phyloP scores from a whole-genome alignment of 2,888 invertebrate genomes.

The Saturnia pavonia region DNA sequence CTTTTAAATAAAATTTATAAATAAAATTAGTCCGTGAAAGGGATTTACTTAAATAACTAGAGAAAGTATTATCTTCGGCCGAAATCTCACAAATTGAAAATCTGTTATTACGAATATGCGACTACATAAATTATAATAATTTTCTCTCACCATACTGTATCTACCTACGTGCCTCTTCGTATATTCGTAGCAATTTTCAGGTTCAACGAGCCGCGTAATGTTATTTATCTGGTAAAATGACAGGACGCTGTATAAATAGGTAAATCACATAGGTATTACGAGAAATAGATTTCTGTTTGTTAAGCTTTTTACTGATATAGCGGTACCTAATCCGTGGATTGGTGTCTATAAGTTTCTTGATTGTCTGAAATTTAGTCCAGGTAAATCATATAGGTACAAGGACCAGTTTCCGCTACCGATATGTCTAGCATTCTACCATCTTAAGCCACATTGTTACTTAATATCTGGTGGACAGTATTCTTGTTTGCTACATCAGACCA shows the following conservation, averaged over 20 bases:
- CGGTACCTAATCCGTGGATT: neutral
- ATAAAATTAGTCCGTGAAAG: too few species aligned
- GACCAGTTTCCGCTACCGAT: too few species aligned
- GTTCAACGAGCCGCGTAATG: constrained; percentile 63
- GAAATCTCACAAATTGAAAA: too few species aligned
- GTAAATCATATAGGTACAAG: neutral
- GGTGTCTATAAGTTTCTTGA: neutral
- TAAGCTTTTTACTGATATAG: neutral
- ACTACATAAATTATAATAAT: neutral
- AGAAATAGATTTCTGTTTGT: constrained; percentile 19
- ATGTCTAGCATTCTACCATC: too few species aligned
- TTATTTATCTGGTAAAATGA: constrained; percentile 72
- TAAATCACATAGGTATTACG: constrained; percentile 38
- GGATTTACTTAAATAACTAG: too few species aligned
- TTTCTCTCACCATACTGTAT: constrained; percentile 14
- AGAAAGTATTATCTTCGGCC: too few species aligned
- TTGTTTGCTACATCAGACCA: too few species aligned
- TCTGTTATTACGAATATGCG: neutral
- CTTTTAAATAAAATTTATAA: too few species aligned
- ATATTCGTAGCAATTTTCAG: constrained; percentile 64
- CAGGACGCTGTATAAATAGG: constrained; percentile 62
- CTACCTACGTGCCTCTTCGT: constrained; percentile 26
- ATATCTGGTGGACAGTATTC: too few species aligned
- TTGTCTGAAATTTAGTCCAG: neutral
- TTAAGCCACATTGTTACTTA: too few species aligned